Base-by-base conservation (phyloP, 2,888 invertebrate genomes). In the Drosophila atroscutellata region DNA sequence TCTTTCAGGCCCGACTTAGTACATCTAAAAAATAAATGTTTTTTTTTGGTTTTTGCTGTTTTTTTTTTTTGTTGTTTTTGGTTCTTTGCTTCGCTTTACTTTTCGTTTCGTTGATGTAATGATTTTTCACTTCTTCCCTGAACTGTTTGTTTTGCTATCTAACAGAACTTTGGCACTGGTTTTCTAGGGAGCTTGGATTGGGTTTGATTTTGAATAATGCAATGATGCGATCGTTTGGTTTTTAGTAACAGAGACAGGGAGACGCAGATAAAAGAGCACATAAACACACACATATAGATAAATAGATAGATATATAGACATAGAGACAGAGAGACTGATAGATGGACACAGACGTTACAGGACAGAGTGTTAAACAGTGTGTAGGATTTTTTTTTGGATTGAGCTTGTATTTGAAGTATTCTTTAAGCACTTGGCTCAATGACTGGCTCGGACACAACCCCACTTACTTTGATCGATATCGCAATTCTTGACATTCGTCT, bases 401-500 rank as follows among this genome's bases (percentile, higher is more conserved):
- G 61, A 70, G 75, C 72, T 63, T 42, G 15, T 32, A 15, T 64
- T 59, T 74, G 61, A 69, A 62, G 56, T 65, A 67, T 59, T 52
- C 49, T 62, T 61, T 59, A 63, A 69, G 70, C 69, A 57, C 66
- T 37, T 24, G 47, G 47, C 72, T 63, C 66, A 72, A 60, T 60
- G 60, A 37, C 87, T 90, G 63, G 64, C 72, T 28, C 77, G 63
- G 66, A 75, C 57, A 58, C 47, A 63, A 37, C 73, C 79, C 92
- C 94, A 96, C 98, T 98, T 97, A 98, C 98, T 98, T 95, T 98
- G 97, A 94, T 96, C 91, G 94, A 95, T 95, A 94, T 98, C 96
- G 95, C 98, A 98, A 96, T 98, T 98, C 95, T 97, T 97, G 94
- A 98, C 98, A 95, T 98, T 95, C 93, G 97, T 96, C 95, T 97